Conservation (phyloP, 2,113 vertebrate species). For the Myotis lucifugus region DNA sequence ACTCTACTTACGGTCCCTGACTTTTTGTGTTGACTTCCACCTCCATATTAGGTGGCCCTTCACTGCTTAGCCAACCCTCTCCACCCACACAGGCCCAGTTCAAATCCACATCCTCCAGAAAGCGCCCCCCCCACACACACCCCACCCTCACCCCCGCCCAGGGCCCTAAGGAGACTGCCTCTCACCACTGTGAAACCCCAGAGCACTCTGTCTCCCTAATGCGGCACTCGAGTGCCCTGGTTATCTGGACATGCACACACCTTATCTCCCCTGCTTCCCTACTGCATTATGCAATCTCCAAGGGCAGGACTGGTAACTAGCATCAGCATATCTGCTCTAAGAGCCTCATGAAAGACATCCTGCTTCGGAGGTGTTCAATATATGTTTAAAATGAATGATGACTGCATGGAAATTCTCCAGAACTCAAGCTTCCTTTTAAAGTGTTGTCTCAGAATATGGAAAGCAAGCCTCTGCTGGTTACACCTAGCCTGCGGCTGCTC, state of each 20-base stretch:
- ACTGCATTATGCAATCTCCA: neutral
- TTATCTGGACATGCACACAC: neutral
- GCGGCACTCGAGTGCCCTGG: neutral
- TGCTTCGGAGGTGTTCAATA: constrained; percentile 40
- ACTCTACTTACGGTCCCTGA: neutral
- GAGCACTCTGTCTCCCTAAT: neutral
- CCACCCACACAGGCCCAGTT: neutral
- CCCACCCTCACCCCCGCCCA: too few relatives aligned
- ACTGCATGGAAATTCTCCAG: constrained; percentile 29
- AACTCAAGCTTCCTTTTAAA: constrained; percentile 28
- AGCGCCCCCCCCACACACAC: neutral
- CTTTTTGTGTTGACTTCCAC: neutral
- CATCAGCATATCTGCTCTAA: neutral
- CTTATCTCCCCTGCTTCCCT: neutral
- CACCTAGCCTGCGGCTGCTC: neutral
- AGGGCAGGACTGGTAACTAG: neutral
- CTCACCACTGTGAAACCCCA: neutral
- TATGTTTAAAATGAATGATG: constrained; percentile 57
- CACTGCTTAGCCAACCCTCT: neutral
- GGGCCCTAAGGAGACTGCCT: neutral
- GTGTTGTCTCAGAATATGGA: neutral
- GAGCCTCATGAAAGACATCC: neutral
- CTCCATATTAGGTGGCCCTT: neutral
- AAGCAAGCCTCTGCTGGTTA: neutral
- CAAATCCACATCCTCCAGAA: neutral